These are phyloP conservation scores for Trissonchulus latispiculum DNA, from an alignment of 2,888 invertebrate species.

Conservation along the genomic window DNA sequence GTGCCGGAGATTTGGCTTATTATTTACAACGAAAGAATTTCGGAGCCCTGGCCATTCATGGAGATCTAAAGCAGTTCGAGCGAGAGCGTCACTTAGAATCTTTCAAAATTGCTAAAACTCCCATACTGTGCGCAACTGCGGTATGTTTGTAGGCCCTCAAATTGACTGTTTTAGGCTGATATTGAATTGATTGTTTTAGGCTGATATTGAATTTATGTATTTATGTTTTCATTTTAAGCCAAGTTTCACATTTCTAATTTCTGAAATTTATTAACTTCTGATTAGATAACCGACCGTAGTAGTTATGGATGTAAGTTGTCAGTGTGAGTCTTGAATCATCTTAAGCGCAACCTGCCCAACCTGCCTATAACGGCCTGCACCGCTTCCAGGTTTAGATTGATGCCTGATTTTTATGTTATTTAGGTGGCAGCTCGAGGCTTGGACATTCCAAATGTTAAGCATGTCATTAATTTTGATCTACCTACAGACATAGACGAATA, in stretches of 20 bases:
- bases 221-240: not conserved
- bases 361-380: too few species aligned
- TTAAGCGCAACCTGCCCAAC: too few species aligned
- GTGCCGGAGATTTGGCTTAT: conserved; percentile 89
- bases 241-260: not conserved
- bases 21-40: conserved; percentile 78
- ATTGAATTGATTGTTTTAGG: not conserved
- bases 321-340: too few species aligned
- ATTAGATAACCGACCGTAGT: too few species aligned
- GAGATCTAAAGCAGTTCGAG: conserved; percentile 91
- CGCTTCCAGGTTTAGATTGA: too few species aligned
- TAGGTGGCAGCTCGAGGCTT: conserved; percentile 82
- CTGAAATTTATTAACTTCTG: not conserved
- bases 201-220: too few species aligned
- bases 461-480: conserved; percentile 98
- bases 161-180: conserved; percentile 17
- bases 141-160: conserved; percentile 51
- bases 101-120: conserved; percentile 81
- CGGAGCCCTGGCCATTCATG: conserved; percentile 97
- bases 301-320: too few species aligned
- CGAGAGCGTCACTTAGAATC: conserved; percentile 88
- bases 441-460: conserved; percentile 97
- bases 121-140: conserved; percentile 87
- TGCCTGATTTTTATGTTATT: too few species aligned
- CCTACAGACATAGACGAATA: conserved; percentile 98